These are phyloP conservation scores for Papilio protenor DNA, from an alignment of 2,888 invertebrate species.

Conservation along the genomic window DNA sequence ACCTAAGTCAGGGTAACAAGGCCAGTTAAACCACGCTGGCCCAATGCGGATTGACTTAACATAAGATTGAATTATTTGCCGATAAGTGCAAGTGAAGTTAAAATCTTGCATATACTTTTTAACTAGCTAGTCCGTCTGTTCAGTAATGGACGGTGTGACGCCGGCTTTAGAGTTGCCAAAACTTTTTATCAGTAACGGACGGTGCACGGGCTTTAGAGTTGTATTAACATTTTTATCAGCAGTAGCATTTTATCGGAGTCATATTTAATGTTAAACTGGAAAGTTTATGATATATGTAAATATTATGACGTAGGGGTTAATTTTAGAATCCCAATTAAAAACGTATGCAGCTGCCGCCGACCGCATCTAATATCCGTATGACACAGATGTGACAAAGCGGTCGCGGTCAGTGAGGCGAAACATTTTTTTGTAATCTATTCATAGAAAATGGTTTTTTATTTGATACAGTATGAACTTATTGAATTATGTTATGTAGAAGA, in stretches of 20 bases:
- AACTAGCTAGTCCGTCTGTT: no score
- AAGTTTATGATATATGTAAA: neutral
- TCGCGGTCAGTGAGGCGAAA: neutral
- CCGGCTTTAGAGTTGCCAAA: no score
- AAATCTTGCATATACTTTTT: no score
- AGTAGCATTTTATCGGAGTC: neutral
- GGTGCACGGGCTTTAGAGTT: no score
- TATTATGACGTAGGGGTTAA: neutral
- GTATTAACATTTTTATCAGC: no score
- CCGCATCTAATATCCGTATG: neutral
- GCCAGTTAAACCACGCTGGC: no score
- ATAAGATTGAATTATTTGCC: no score
- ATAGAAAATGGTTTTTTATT: neutral
- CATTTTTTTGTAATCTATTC: neutral
- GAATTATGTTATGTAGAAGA: neutral
- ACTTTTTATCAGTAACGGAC: no score
- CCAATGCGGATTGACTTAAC: no score
- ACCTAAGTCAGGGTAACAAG: no score
- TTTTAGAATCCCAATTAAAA: neutral
- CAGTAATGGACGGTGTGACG: no score
- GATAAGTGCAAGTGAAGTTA: no score
- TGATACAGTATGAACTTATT: neutral
- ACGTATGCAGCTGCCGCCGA: neutral
- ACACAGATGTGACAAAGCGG: conserved; percentile 5
- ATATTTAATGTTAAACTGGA: neutral